Evolutionary conservation across 2,797 vertebrate genomes (phyloP).

Genomic region (Erpetoichthys calabaricus): DNA sequence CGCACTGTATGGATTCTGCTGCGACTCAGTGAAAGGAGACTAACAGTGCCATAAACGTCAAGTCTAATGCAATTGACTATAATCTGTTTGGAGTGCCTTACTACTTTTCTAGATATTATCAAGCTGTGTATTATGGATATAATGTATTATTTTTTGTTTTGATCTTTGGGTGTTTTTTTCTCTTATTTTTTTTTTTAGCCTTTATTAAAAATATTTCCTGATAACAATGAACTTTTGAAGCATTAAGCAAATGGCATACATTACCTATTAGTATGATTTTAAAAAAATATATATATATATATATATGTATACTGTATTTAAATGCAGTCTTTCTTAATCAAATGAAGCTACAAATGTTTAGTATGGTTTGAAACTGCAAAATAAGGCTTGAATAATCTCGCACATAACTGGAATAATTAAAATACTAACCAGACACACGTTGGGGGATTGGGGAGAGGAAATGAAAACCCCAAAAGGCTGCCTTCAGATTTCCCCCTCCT

Average conservation of each 20-base stretch:
- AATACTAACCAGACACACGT: constrained; percentile 29
- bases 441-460: constrained; percentile 22
- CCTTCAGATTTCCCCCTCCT: not conserved
- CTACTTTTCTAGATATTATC: constrained; percentile 75
- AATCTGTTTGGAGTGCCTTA: constrained; percentile 83
- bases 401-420: constrained; percentile 64
- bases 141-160: constrained; percentile 40
- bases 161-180: constrained; percentile 50
- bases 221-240: constrained; percentile 35
- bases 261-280: constrained; percentile 68
- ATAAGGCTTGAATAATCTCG: constrained; percentile 34
- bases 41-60: constrained; percentile 58
- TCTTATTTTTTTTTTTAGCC: constrained; percentile 13
- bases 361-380: constrained; percentile 10
- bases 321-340: constrained; percentile 11
- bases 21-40: not conserved
- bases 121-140: constrained; percentile 38
- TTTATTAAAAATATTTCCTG: too few relatives aligned
- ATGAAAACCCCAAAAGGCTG: constrained; percentile 7
- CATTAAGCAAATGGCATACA: constrained; percentile 68
- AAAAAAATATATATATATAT: constrained; percentile 19
- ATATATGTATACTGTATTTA: constrained; percentile 6
- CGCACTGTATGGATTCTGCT: constrained; percentile 15
- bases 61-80: constrained; percentile 35
- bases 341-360: constrained; percentile 14